Evolutionary conservation across 2,797 vertebrate species (phyloP), one percentile per base, ranked within the genome.

Genomic region (Parauchenoglanis ngamensis): DNA sequence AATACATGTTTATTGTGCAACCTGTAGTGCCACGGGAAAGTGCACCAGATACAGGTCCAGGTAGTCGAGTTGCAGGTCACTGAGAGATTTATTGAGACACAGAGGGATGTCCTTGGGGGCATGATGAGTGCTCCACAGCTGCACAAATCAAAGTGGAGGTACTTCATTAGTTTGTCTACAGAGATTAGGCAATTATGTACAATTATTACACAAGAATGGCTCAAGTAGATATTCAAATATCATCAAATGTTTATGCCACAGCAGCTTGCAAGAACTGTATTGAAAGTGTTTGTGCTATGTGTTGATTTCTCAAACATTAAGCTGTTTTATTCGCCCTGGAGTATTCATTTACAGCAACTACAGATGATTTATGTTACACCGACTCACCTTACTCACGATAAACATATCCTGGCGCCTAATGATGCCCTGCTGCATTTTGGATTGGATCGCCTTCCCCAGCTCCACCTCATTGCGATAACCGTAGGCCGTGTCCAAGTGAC

Each of bases 1-100:
- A 75, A 73, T 83, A 17, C 2, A 57, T 31, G 52, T 68, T 35
- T 85, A 46, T 63, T 75, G 5, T 56, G 15, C 72, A 86, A 96
- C 96, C 95, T 96, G 92, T 0, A 96, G 86, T 59, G 93, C 95
- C 19, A 95, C 91, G 19, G 95, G 96, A 89, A 95, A 95, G 90
- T 96, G 95, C 31, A 96, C 84, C 3, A 96, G 94, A 88, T 96
- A 96, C 15, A 96, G 94, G 84, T 96, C 95, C 88, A 96, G 88
- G 88, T 95, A 95, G 82, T 96, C 95, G 83, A 96, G 90, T 82
- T 94, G 94, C n/a, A 96, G 94, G 8, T 95, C 94, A 1, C 31
- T 90, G 23, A 96, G 90, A 40, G 95, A 95, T 88, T 94, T 93
- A 52, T 94, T 88, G 44, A 96, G 90, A 81, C 96, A 95, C 54